Evolutionary conservation across 2,888 invertebrate species (phyloP), one percentile per base, ranked within the genome.

Genomic region (Sialis fuliginosa): DNA sequence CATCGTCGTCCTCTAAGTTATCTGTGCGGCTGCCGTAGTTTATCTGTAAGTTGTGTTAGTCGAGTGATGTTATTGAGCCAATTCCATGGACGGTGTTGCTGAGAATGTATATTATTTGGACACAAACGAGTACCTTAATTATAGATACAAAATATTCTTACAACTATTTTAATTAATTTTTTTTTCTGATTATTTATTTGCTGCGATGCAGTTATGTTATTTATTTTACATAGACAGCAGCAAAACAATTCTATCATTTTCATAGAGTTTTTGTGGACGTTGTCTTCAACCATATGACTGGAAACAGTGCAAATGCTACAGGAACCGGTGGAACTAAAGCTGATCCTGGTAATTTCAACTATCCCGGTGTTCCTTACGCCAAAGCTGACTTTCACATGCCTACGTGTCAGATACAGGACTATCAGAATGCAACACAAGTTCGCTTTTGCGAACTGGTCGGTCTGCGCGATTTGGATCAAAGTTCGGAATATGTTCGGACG

Each of bases 201-300:
- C n/a, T n/a, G n/a, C n/a, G n/a, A n/a, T n/a, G n/a, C n/a, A n/a
- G n/a, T n/a, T n/a, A n/a, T n/a, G n/a, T n/a, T n/a, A n/a, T n/a
- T n/a, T n/a, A n/a, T n/a, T n/a, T n/a, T n/a, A n/a, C n/a, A n/a
- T n/a, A n/a, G n/a, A n/a, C n/a, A n/a, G n/a, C n/a, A n/a, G n/a
- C n/a, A n/a, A n/a, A n/a, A n/a, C 22, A 22, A 22, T 22, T 22
- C 22, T 22, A 22, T 22, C 2, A 22, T 22, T 2, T 12, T 54
- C 54, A 2, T 45, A 72, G 79, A 55, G 76, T 85, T 46, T 85
- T 81, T 60, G 81, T 77, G 0, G 87, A 88, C 56, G 72, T 76
- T 0, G 77, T 86, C 0, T 62, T 83, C 34, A 87, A 86, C 58
- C 85, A 87, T 56, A 86, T 86, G 86, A 75, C 80, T 0, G 77